Conservation (phyloP, 2,888 invertebrate species). For the Agriopis leucophaearia region DNA sequence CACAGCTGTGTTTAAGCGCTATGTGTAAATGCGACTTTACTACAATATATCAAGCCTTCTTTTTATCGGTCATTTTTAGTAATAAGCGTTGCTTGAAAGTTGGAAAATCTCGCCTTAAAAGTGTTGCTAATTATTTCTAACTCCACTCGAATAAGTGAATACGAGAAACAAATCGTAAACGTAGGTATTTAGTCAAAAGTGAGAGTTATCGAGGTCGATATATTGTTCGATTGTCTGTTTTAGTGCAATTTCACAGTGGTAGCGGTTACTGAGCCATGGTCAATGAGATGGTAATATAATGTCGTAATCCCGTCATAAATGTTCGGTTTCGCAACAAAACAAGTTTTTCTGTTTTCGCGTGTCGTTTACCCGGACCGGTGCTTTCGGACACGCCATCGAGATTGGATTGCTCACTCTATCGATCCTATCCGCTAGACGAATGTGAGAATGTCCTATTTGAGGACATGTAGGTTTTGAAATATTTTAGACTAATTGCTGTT, state of each 20-base stretch:
- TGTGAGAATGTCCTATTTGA: constrained; percentile 22
- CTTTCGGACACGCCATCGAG: constrained; percentile 42
- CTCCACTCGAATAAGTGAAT: constrained; percentile 6
- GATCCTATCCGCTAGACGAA: constrained; percentile 38
- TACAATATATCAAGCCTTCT: no score
- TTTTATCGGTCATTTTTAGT: no score
- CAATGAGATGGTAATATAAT: constrained; percentile 71
- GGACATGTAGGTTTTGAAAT: constrained; percentile 27
- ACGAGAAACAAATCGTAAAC: constrained; percentile 33
- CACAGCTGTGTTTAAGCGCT: no score
- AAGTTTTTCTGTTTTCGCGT: constrained; percentile 54
- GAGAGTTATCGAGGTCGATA: constrained; percentile 66
- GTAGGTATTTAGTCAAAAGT: constrained; percentile 62
- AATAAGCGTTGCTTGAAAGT: no score
- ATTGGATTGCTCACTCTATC: constrained; percentile 39
- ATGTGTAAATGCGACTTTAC: no score
- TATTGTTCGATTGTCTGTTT: constrained; percentile 48
- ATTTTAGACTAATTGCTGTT: neutral
- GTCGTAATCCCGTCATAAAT: constrained; percentile 53
- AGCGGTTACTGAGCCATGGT: constrained; percentile 59
- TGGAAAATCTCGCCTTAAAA: neutral
- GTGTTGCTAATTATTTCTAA: constrained; percentile 9
- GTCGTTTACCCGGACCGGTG: constrained; percentile 47
- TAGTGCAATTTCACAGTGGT: constrained; percentile 52
- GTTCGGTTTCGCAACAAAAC: constrained; percentile 59